Percentiles rank a stretch among this genome's conserved stretches.
Conservation (phyloP, 2,113 vertebrate species). For the Felis catus region F.catus_Fca126_mat1.0 CM031423.1:55795501-55796000, state of each 20-base stretch:
- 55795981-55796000: conserved; percentile 20
- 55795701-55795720: neutral
- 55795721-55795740: neutral
- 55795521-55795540: neutral
- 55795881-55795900: neutral
- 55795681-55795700: neutral
- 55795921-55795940: conserved; percentile 3
- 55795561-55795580: neutral
- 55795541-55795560: neutral
- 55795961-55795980: neutral
- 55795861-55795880: neutral
- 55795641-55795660: neutral
- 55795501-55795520: neutral
- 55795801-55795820: neutral
- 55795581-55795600: neutral
- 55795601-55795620: neutral
- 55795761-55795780: neutral
- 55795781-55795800: neutral
- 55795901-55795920: neutral
- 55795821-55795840: neutral
- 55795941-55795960: neutral
- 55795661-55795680: neutral
- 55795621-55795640: neutral
- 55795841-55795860: neutral
- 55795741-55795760: neutral